These are phyloP conservation scores for Eonycteris spelaea DNA, from an alignment of 2,113 vertebrate species.

Conservation along the genomic window DNA sequence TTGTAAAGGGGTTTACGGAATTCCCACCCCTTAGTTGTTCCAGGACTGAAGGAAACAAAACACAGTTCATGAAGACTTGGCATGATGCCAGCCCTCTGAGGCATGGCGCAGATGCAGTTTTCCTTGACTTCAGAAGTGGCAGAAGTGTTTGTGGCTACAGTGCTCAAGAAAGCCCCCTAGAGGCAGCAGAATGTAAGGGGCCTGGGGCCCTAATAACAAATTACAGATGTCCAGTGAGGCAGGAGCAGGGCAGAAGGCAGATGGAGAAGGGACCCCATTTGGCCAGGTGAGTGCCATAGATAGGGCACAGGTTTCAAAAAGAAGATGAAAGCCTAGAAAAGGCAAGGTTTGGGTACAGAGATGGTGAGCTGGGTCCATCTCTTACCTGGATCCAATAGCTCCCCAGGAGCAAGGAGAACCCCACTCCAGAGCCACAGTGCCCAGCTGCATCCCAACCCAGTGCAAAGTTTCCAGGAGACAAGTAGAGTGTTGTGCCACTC, in stretches of 20 bases:
- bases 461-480: neutral
- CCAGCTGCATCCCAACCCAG: neutral
- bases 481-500: neutral
- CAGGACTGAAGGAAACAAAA: neutral
- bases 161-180: neutral
- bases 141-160: no score
- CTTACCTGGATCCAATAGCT: neutral
- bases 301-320: neutral
- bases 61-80: neutral
- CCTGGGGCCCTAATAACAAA: neutral
- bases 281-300: neutral
- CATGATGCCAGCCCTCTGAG: neutral
- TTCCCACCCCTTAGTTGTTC: neutral
- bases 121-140: neutral
- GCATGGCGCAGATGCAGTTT: neutral
- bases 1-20: neutral
- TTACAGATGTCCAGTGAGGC: no score
- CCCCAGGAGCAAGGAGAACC: neutral
- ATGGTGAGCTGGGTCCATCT: neutral
- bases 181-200: neutral
- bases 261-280: neutral
- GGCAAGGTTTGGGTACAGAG: no score
- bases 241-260: neutral
- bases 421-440: neutral
- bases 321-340: neutral